Base-by-base conservation (phyloP, 2,113 vertebrate genomes). In the Edolisoma coerulescens region DNA sequence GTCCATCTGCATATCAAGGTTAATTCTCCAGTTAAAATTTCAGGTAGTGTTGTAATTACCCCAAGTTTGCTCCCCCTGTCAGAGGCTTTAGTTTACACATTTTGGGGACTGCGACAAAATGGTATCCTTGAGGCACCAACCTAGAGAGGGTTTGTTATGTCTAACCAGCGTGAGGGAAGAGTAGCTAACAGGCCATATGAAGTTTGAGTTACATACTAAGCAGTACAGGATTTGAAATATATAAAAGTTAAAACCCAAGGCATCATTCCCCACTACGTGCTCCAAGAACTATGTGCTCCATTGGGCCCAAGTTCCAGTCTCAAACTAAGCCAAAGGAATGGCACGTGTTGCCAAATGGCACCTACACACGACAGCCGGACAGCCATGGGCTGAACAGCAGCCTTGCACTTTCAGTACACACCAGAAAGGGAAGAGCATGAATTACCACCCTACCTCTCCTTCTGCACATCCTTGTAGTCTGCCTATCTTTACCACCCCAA, bases 351-450 rank as follows among this genome's bases (percentile, higher is more conserved):
- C 10, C 26, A 65, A 41, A 45, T 39, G 28, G 30, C 16, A 35
- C 30, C 57, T 18, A 7, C 16, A 7, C 49, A 53, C 0, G 0
- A 21, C 3, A 21, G 52, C 35, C 65, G 41, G 52, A 41, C 20
- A 67, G 44, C 7, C 65, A n/a, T 0, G 0, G 50, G n/a, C 35
- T 49, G 59, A 75, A 42, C 0, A 2, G 35, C 22, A 37, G 45
- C 63, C 26, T 3, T 60, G 26, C 35, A 22, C 17, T 44, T 45
- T 32, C 50, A 80, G 79, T 3, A 37, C 35, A 44, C 14, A 50
- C 17, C 41, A 79, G 15, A 16, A 19, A 54, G 22, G 33, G 16
- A 89, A 56, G 52, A 39, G 52, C 32, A 33, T 9, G 4, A 84
- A 49, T 68, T 54, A 82, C 35, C 53, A 60, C 53, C 45, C 73